Percentiles rank a stretch among this genome's conserved stretches.
Conservation (phyloP, 35 echinoderm and acorn worm genomes). For the Acanthaster planci region DNA sequence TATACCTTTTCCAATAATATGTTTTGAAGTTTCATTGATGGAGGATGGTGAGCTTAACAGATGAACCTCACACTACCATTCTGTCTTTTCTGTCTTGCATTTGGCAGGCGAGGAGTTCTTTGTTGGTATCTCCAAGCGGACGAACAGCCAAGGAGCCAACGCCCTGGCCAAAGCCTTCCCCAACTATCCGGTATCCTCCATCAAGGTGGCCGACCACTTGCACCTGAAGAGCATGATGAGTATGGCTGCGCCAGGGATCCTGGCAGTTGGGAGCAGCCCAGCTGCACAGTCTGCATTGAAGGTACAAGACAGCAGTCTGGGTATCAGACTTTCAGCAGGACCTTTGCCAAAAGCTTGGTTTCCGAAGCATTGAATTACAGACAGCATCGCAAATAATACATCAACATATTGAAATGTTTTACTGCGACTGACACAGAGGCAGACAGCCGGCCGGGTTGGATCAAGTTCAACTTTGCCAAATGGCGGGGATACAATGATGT, state of each 20-base stretch:
- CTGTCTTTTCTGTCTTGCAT: constrained; percentile 17
- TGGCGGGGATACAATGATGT: too few species aligned
- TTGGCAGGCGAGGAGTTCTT: constrained; percentile 94
- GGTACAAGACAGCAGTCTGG: constrained; percentile 32
- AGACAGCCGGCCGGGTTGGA: too few species aligned
- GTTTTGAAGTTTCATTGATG: background rate
- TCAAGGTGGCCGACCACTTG: constrained; percentile 64
- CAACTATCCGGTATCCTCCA: constrained; percentile 82
- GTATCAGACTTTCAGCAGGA: too few species aligned
- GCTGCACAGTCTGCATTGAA: constrained; percentile 83
- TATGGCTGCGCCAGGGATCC: constrained; percentile 87
- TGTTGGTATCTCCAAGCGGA: constrained; percentile 82
- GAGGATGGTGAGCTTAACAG: background rate
- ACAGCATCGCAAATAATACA: too few species aligned
- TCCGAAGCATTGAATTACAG: too few species aligned
- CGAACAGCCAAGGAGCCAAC: constrained; percentile 85
- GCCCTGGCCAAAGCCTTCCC: constrained; percentile 78
- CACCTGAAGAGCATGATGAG: constrained; percentile 94
- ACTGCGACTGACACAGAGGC: too few species aligned
- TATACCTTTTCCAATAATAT: too few species aligned
- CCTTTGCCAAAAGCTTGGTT: too few species aligned
- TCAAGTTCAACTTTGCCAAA: too few species aligned
- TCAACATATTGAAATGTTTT: too few species aligned
- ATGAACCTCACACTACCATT: background rate
- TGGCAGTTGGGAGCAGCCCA: constrained; percentile 84